Evolutionary conservation across 2,888 invertebrate genomes (phyloP).

Genomic region (Synergus umbraculus): DNA sequence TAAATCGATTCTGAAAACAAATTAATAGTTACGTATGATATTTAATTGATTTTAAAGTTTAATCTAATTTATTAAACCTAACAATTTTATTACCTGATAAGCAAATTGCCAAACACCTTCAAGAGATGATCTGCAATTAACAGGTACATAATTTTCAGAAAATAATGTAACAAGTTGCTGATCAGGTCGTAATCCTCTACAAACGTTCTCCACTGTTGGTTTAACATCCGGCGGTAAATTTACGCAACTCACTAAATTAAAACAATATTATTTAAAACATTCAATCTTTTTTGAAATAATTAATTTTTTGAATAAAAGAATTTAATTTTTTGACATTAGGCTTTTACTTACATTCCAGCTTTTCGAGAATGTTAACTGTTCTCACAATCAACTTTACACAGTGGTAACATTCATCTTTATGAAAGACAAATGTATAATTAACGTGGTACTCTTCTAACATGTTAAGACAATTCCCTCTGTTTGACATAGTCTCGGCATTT

Average conservation of each 20-base stretch:
- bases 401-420: constrained; percentile 85
- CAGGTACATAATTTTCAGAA: constrained; percentile 92
- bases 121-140: constrained; percentile 93
- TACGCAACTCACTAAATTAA: constrained; percentile 84
- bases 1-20: constrained; percentile 85
- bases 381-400: constrained; percentile 91
- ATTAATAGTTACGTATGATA: constrained; percentile 18
- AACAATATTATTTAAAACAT: constrained; percentile 43
- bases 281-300: constrained; percentile 34
- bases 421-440: constrained; percentile 91
- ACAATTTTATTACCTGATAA: constrained; percentile 81
- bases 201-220: constrained; percentile 88
- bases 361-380: constrained; percentile 93
- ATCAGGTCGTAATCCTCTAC: constrained; percentile 85
- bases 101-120: constrained; percentile 99
- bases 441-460: constrained; percentile 86
- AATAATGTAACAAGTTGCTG: constrained; percentile 92
- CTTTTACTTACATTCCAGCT: constrained; percentile 86
- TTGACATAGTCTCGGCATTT: constrained; percentile 88
- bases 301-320: not conserved
- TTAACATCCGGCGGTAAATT: constrained; percentile 82
- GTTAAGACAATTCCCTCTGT: constrained; percentile 85
- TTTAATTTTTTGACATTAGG: not conserved
- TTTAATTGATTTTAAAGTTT: too few relatives aligned
- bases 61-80: not conserved